Conservation (phyloP, 2,888 invertebrate species). For the Hetaerina titia region DNA sequence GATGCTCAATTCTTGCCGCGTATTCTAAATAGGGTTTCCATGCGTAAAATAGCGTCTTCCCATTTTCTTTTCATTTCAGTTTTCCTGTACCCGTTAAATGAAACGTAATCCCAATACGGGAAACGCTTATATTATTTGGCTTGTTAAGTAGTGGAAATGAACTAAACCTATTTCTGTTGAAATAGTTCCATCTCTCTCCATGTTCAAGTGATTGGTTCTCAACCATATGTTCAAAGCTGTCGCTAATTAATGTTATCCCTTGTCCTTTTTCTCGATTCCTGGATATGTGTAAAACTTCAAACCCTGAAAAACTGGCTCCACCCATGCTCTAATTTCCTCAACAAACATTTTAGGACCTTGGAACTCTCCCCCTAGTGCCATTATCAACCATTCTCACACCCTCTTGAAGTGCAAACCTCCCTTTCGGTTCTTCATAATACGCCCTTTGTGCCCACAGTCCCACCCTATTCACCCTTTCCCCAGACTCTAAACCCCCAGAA, state of each 20-base stretch:
- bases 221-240: neutral
- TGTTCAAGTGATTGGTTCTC: neutral
- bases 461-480: neutral
- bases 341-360: neutral
- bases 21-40: no score
- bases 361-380: neutral
- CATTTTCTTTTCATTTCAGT: no score
- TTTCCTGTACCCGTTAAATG: no score
- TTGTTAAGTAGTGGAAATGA: neutral
- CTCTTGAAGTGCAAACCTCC: neutral
- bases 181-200: neutral
- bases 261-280: no score
- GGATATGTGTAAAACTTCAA: neutral
- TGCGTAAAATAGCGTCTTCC: no score
- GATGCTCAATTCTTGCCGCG: no score
- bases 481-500: neutral
- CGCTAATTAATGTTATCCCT: neutral
- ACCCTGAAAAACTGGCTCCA: neutral
- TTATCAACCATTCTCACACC: neutral
- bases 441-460: neutral
- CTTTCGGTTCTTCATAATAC: neutral
- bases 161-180: neutral
- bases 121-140: no score
- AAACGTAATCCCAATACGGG: no score
- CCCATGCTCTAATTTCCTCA: neutral